Base-by-base conservation (phyloP, 2,888 invertebrate species). In the Macrophya alboannulata region DNA sequence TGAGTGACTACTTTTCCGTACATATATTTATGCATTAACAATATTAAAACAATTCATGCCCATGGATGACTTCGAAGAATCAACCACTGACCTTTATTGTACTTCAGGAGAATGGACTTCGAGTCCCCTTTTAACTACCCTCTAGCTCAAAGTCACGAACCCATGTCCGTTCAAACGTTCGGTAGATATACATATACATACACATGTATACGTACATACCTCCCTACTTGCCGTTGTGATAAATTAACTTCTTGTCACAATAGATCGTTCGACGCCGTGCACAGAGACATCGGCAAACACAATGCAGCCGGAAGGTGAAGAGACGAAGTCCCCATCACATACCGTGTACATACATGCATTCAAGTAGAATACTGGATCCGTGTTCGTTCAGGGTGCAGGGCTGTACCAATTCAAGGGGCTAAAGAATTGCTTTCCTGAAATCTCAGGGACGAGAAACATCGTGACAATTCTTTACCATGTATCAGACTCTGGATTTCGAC, bases 241-340 rank as follows among this genome's bases (percentile, higher is more conserved):
- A 81, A 81, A 81, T 81, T 81, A 81, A 81, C 59, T 81, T 62
- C 81, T 81, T 81, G 81, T 81, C 81, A 62, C 81, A 81, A 81
- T 81, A 81, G 81, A 81, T 81, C 81, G 81, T 81, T 81, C 81
- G 81, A 81, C 62, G 81, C 81, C 81, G 59, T 43, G 43, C 81
- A 43, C 81, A 81, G 81, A 81, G 81, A 59, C 81, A 62, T 81
- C 81, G 81, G 81, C 37, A 62, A 81, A 81, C 81, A 81, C 81
- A 81, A 81, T 62, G 81, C 77, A 55, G n/a, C 5, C 74, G 74
- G 74, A 74, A 77, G 77, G 15, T 55, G 77, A 77, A 77, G 77
- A 77, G 77, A 17, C 55, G 51, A 48, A 48, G 31, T 55, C 25
- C 43, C 45, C 45, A 71, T 25, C 74, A 45, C 12, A n/a, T 43